A percentile compares a stretch with the other conserved stretches of the same genome.
phyloP scores from a whole-genome alignment of 2,113 vertebrate species.

The Oncorhynchus tshawytscha region DNA sequence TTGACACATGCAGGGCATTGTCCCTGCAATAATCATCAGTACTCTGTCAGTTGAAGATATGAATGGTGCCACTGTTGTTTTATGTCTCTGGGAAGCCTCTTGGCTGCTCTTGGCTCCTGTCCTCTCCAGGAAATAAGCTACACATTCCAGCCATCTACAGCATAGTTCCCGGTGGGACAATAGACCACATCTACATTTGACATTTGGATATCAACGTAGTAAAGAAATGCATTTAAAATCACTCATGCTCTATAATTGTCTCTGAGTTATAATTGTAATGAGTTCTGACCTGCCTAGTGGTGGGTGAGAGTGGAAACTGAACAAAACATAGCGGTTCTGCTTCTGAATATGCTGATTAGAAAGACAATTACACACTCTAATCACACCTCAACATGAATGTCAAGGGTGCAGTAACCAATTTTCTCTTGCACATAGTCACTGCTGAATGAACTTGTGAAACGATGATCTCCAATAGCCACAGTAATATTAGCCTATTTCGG shows the following conservation, averaged over 20 bases:
- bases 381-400: constrained; percentile 14
- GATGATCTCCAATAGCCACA: constrained; percentile 27
- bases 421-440: not conserved
- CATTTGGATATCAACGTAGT: constrained; percentile 4
- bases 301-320: not conserved
- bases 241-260: constrained; percentile 5
- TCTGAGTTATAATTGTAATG: constrained; percentile 4
- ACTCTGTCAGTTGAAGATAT: constrained; percentile 91
- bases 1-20: constrained; percentile 95
- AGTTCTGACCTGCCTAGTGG: not conserved
- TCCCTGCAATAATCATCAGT: constrained; percentile 96
- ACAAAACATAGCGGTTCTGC: constrained; percentile 3
- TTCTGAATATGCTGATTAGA: constrained; percentile 17
- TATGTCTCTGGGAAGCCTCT: constrained; percentile 84
- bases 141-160: constrained; percentile 16
- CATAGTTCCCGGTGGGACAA: constrained; percentile 25
- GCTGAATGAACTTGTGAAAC: constrained; percentile 19
- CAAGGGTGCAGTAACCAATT: constrained; percentile 18
- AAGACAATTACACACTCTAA: constrained; percentile 7
- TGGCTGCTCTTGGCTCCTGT: constrained; percentile 63
- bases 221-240: constrained; percentile 7
- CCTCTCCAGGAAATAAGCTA: constrained; percentile 23
- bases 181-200: constrained; percentile 13
- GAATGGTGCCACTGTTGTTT: constrained; percentile 86
- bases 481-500: not conserved